phyloP scores from a whole-genome alignment of 2,113 vertebrate species.

The Lophotis ruficrista region DNA sequence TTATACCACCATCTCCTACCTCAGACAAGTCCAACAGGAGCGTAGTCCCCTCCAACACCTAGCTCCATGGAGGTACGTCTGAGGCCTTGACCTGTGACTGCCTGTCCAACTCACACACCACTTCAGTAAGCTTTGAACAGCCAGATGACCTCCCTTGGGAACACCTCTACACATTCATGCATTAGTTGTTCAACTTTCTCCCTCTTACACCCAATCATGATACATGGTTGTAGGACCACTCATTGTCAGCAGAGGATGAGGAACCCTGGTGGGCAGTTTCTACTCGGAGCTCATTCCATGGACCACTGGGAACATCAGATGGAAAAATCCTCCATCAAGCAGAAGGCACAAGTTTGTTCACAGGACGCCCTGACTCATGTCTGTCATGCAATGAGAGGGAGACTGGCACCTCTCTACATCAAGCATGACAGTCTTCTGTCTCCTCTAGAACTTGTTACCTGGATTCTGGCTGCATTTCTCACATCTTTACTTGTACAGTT shows the following conservation, averaged over 20 bases:
- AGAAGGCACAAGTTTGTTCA: background rate
- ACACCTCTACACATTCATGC: background rate
- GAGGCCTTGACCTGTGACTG: background rate
- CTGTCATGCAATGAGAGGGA: background rate
- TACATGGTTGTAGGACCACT: background rate
- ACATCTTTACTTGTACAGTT: background rate
- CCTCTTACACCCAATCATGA: background rate
- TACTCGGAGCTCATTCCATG: background rate
- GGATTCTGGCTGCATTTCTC: background rate
- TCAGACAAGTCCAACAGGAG: background rate
- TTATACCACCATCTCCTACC: background rate
- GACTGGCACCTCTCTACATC: background rate
- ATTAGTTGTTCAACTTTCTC: background rate
- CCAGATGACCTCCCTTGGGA: background rate
- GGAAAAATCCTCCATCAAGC: background rate
- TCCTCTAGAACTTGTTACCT: background rate
- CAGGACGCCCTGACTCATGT: background rate
- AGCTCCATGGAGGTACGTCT: background rate
- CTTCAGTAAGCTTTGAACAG: background rate
- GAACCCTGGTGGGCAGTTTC: background rate
- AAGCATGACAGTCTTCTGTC: background rate
- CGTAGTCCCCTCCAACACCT: background rate
- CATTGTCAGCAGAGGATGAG: background rate
- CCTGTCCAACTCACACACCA: background rate
- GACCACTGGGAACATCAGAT: background rate